Evolutionary conservation across 2,888 invertebrate genomes (phyloP).

Genomic region (Lamellibrachia satsuma): DNA sequence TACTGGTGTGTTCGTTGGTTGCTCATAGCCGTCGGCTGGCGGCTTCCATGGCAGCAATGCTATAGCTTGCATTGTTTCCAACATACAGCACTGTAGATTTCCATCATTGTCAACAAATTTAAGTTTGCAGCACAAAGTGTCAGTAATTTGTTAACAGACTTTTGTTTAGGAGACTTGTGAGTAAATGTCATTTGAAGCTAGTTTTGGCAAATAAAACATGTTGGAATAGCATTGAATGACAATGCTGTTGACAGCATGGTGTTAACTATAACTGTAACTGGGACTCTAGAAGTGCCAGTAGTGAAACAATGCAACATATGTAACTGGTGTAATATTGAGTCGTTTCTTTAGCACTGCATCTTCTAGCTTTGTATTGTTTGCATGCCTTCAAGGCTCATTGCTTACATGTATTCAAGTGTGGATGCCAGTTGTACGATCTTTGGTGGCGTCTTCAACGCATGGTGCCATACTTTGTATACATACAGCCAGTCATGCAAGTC

Average conservation of each 20-base stretch:
- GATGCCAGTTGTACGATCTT: neutral
- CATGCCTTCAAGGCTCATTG: neutral
- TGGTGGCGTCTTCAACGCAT: neutral
- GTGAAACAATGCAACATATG: neutral
- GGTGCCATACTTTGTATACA: neutral
- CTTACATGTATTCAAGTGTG: neutral
- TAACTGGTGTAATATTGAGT: neutral
- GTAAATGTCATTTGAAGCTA: neutral
- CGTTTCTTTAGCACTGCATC: neutral
- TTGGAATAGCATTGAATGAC: slow-evolving; percentile 1
- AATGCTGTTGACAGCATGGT: neutral
- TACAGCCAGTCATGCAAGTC: neutral
- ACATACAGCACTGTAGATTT: neutral
- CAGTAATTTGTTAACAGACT: neutral
- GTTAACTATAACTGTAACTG: neutral
- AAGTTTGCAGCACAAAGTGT: slow-evolving; percentile 17
- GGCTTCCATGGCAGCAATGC: neutral
- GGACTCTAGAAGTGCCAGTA: neutral
- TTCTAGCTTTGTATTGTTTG: neutral
- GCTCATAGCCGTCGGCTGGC: neutral
- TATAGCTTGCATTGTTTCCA: neutral
- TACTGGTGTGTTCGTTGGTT: neutral
- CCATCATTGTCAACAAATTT: neutral
- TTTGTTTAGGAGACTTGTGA: neutral
- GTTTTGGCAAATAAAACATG: neutral